These are phyloP conservation scores for Andrena cerasifolii DNA, from an alignment of 1,140 invertebrate genomes.

Conservation along the genomic window DNA sequence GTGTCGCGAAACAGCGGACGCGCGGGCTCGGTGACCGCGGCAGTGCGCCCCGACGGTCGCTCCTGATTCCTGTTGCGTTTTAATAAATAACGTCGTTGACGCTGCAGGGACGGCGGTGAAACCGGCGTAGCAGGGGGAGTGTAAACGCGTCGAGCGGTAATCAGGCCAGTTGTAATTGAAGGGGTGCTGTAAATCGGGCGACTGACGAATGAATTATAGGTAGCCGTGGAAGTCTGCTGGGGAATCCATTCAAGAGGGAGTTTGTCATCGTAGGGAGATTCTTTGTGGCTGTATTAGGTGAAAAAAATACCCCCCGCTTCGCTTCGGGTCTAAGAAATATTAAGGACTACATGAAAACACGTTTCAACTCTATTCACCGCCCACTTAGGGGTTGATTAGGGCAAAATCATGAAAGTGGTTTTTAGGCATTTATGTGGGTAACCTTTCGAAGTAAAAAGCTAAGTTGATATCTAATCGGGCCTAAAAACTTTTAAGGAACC, in stretches of 20 bases:
- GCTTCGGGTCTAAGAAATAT: no score
- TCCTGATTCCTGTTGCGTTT: conserved; percentile 6
- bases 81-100: conserved; percentile 30
- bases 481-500: no score
- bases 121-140: neutral
- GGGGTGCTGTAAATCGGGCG: conserved; percentile 32
- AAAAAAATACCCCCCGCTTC: no score
- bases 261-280: neutral
- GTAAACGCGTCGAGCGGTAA: conserved; percentile 27
- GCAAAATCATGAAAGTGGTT: no score
- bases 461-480: no score
- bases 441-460: no score
- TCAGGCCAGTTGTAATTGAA: conserved; percentile 32
- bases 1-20: neutral
- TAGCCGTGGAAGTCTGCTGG: neutral
- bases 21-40: conserved; percentile 8
- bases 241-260: neutral
- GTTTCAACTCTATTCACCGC: no score
- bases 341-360: no score
- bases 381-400: no score
- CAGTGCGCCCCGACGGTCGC: conserved; percentile 22
- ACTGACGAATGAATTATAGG: conserved; percentile 17
- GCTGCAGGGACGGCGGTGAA: neutral
- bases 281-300: neutral
- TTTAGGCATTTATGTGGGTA: no score